Conservation (phyloP, 2,797 vertebrate species). For the Hoplostethus mediterraneus region DNA sequence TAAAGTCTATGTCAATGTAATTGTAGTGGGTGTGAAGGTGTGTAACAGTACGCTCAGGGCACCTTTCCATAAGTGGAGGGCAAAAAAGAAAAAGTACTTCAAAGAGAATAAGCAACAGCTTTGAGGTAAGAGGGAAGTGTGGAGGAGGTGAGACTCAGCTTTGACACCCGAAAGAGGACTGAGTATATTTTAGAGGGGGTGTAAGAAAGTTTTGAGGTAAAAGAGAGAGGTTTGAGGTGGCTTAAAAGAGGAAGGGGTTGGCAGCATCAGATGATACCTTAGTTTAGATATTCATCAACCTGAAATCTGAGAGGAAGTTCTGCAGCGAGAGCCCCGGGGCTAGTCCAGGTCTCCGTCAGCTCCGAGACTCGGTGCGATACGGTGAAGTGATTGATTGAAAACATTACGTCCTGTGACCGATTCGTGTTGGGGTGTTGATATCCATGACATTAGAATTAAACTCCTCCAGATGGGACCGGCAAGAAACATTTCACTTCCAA, state of each 20-base stretch:
- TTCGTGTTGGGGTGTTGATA: slow-evolving; percentile 32
- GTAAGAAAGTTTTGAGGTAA: not conserved
- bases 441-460: slow-evolving; percentile 55
- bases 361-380: not conserved
- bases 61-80: slow-evolving; percentile 6
- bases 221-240: slow-evolving; percentile 13
- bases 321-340: slow-evolving; percentile 15
- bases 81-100: slow-evolving; percentile 14
- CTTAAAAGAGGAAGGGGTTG: not conserved
- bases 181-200: slow-evolving; percentile 8
- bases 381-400: not conserved
- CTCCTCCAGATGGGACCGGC: slow-evolving; percentile 39
- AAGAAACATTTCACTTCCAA: slow-evolving; percentile 58
- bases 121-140: not conserved
- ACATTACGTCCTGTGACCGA: slow-evolving; percentile 26
- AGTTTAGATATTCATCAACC: slow-evolving; percentile 25
- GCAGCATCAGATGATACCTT: not conserved
- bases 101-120: slow-evolving; percentile 12
- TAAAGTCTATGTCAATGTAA: slow-evolving; percentile 2
- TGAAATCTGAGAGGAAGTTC: slow-evolving; percentile 44
- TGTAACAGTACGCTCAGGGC: slow-evolving; percentile 6
- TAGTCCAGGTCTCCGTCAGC: slow-evolving; percentile 9
- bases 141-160: not conserved
- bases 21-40: not conserved
- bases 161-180: slow-evolving; percentile 36